Evolutionary conservation across 1,140 invertebrate species (phyloP).

Genomic region (Pteromalus puparum): DNA sequence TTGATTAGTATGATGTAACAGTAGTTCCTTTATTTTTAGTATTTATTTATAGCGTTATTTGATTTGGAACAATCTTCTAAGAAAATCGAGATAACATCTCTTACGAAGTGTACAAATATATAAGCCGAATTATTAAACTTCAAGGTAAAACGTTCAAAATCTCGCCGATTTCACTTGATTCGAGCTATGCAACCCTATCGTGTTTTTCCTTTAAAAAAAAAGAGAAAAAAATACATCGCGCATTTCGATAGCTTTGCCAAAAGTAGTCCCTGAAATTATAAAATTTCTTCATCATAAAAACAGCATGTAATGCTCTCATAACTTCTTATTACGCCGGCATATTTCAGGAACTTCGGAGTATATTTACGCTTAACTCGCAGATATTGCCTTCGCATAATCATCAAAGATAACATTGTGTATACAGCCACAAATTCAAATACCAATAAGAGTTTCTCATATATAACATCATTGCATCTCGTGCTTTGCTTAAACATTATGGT

Average conservation of each 20-base stretch:
- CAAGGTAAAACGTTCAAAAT: not conserved
- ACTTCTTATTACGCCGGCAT: not conserved
- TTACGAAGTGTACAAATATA: not conserved
- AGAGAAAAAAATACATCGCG: not conserved
- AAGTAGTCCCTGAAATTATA: constrained; percentile 13
- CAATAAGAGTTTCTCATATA: not conserved
- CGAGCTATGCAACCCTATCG: not conserved
- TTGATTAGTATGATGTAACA: not conserved
- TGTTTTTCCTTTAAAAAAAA: not conserved
- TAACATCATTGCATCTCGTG: not conserved
- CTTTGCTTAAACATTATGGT: constrained; percentile 61
- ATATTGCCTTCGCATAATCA: not conserved
- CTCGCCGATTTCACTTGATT: not conserved
- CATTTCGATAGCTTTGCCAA: not conserved
- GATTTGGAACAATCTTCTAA: not conserved
- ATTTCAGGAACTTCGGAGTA: constrained; percentile 14
- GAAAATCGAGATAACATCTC: not conserved
- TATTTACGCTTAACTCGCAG: not conserved
- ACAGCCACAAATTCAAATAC: constrained; percentile 13
- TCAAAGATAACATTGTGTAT: constrained; percentile 1
- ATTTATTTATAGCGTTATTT: not conserved
- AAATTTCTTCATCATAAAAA: not conserved
- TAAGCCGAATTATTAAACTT: not conserved
- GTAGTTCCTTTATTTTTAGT: not conserved
- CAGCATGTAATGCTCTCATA: not conserved